Base-by-base conservation (phyloP, 2,113 vertebrate genomes). In the Tetrax tetrax region DNA sequence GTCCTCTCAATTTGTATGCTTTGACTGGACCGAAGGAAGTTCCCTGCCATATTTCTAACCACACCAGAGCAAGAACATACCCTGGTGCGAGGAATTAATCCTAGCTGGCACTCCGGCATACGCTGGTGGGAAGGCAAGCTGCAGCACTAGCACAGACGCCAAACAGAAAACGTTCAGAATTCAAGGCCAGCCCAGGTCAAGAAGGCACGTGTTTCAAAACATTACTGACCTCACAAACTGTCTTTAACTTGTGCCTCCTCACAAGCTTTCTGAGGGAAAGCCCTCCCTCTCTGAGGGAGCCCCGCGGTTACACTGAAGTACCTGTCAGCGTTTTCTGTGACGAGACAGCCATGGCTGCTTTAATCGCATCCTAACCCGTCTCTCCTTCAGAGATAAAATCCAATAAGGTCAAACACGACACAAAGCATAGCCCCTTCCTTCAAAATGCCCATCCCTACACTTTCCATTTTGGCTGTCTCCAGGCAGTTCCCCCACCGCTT, bases 191-290 rank as follows among this genome's bases (percentile, higher is more conserved):
- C 13, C 10, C 27, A 28, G 38, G 43, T 14, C 25, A 59, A 59
- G 56, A 24, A 47, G 0, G 0, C 29, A 50, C 1, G 0, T 13
- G 20, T 53, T 68, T 50, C 70, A 57, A 85, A 69, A 25, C 6
- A 31, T 13, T 5, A 53, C 60, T 31, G n/a, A 72, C 60, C 69
- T 61, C 43, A 38, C 43, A 45, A 21, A 29, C 41, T 29, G 21
- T 21, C 43, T 69, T 27, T 57, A 66, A 56, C 41, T 83, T 70
- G 13, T 68, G 60, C 5, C 82, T 83, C 48, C 48, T 80, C 54
- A 23, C 25, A 47, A 70, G 37, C 50, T 38, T 59, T 48, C 45
- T 9, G 4, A 54, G 41, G 29, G 22, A 28, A 75, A 47, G 38
- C 23, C 54, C 61, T 80, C 15, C 28, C 51, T 41, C 45, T 56